A percentile compares a stretch with the other conserved stretches of the same genome.
phyloP scores from a whole-genome alignment of 2,888 invertebrate genomes.

The Trissonchulus sp. region DNA sequence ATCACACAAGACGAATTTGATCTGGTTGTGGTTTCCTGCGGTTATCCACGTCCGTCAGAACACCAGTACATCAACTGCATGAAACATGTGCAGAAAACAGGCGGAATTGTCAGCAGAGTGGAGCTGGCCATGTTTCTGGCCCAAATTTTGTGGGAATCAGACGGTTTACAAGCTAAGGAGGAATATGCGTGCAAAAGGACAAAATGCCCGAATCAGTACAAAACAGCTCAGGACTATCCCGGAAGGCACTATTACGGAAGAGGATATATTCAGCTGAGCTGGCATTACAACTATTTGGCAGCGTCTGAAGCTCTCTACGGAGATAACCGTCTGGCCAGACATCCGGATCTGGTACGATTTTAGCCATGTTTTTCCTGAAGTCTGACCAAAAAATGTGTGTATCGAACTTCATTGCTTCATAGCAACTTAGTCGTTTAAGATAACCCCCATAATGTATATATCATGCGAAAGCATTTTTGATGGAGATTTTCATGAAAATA shows the following conservation, averaged over 20 bases:
- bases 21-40: slow-evolving; percentile 3
- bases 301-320: slow-evolving; percentile 33
- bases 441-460: too few relatives aligned
- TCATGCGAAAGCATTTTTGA: too few relatives aligned
- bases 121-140: slow-evolving; percentile 37
- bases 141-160: slow-evolving; percentile 37
- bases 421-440: too few relatives aligned
- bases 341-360: slow-evolving; percentile 35
- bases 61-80: slow-evolving; percentile 7
- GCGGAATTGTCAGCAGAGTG: slow-evolving; percentile 32
- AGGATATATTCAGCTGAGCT: slow-evolving; percentile 36
- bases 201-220: slow-evolving; percentile 16
- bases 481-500: too few relatives aligned
- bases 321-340: slow-evolving; percentile 30
- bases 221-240: slow-evolving; percentile 1
- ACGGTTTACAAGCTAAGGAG: slow-evolving; percentile 25
- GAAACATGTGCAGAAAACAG: slow-evolving; percentile 1
- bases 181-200: slow-evolving; percentile 18
- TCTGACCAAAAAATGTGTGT: too few relatives aligned
- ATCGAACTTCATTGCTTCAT: too few relatives aligned
- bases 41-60: slow-evolving; percentile 1
- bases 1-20: slow-evolving; percentile 5
- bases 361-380: too few relatives aligned
- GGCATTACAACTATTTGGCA: slow-evolving; percentile 33
- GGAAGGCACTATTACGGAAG: slow-evolving; percentile 33